These are phyloP conservation scores for Carassius gibelio DNA, from an alignment of 2,113 vertebrate genomes.

Conservation along the genomic window DNA sequence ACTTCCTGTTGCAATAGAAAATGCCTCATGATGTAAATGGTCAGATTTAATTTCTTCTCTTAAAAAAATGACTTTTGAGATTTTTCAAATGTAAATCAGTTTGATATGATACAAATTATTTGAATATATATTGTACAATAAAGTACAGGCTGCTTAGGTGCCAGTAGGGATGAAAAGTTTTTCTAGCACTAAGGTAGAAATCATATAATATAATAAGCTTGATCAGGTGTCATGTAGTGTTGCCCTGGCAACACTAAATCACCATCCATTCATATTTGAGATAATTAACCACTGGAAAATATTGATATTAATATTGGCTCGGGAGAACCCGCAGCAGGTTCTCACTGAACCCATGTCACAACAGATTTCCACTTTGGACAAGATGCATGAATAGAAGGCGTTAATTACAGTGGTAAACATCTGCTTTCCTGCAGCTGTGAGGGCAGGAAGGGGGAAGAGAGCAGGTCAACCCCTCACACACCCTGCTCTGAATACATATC, in stretches of 20 bases:
- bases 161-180: slow-evolving; percentile 27
- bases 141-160: slow-evolving; percentile 25
- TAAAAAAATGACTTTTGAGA: not conserved
- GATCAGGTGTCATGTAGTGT: slow-evolving; percentile 44
- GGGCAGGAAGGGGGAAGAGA: slow-evolving; percentile 49
- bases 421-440: slow-evolving; percentile 71
- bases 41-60: not conserved
- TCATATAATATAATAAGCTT: slow-evolving; percentile 36
- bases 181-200: slow-evolving; percentile 18
- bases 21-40: too few relatives aligned
- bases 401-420: slow-evolving; percentile 69
- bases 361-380: slow-evolving; percentile 58
- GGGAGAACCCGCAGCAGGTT: slow-evolving; percentile 58
- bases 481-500: slow-evolving; percentile 29
- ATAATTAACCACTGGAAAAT: slow-evolving; percentile 59
- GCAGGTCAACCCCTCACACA: slow-evolving; percentile 20
- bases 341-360: slow-evolving; percentile 62
- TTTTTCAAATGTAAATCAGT: not conserved
- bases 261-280: slow-evolving; percentile 50
- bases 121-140: not conserved
- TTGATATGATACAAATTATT: not conserved
- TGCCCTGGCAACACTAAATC: slow-evolving; percentile 56
- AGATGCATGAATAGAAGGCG: slow-evolving; percentile 62
- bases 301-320: slow-evolving; percentile 63
- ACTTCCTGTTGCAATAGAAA: too few relatives aligned